Base-by-base conservation (phyloP, 1,140 invertebrate genomes). In the Panulirus ornatus region DNA sequence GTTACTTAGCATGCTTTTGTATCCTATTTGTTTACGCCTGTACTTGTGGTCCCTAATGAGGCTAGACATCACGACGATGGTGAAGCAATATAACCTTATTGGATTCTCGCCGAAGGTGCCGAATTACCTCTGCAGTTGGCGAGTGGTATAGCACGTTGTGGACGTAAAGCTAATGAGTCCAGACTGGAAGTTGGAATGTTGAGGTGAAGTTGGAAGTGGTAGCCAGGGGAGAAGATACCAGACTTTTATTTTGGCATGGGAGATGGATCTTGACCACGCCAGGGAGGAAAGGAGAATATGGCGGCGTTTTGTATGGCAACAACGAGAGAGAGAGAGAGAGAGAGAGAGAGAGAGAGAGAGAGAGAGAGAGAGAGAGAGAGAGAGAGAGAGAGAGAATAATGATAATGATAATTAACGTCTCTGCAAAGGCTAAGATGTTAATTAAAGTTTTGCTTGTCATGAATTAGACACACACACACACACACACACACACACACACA, bases 251-350 rank as follows among this genome's bases (percentile, higher is more conserved):
- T 5, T 58, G 22, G 19, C 16, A 58, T 14, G 16, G 54, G 22
- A 14, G 54, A 58, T 14, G 54, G 22, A 0, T 22, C 19, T 22
- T 58, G 11, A 58, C 11, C 54, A 8, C 14, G 0, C 5, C 5
- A 6, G 8, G 38, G 75, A 14, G 75, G 42, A 38, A 73, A 27
- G 30, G n/a, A 58, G 51, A 82, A 27, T 22, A 22, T 5, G 40
- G 30, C 9, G 19, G n/a, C 22, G 47, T 1, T 2, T n/a, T n/a
- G 34, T 16, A 47, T 16, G 14, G n/a, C 14, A 36, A 79, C 3
- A 47, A 54, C n/a, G 44, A 79, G n/a, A 81, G 44, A 81, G 47
- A 81, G 30, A 34, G 36, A 81, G 78, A 81, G 44, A 47, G 36
- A 54, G 78, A 81, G 27, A 34, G 42, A 19, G 6, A 47, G 42